Percentiles rank a stretch among this genome's conserved stretches.
phyloP scores from a whole-genome alignment of 2,888 invertebrate genomes.

The Lepidocyrtoides sp. region DNA sequence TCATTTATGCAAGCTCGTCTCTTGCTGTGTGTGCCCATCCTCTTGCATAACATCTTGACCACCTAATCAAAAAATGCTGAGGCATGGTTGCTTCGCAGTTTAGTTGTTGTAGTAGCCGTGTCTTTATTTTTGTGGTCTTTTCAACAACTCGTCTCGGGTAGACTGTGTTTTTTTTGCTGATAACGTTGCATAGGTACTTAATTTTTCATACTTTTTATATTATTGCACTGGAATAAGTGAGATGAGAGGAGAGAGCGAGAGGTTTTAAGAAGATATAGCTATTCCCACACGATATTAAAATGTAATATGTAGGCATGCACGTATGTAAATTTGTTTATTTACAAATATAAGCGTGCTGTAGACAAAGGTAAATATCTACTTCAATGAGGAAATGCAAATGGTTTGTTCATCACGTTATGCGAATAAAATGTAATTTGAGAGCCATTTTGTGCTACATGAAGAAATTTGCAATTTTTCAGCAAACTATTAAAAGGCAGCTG shows the following conservation, averaged over 20 bases:
- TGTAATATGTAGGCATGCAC: too few relatives aligned
- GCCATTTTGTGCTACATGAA: not conserved
- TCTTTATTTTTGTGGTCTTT: too few relatives aligned
- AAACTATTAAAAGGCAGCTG: too few relatives aligned
- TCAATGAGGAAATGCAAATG: not conserved
- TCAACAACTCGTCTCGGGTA: too few relatives aligned
- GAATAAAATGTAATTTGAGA: not conserved
- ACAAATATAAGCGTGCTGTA: too few relatives aligned
- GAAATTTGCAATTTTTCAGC: not conserved
- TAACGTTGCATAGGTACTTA: not conserved
- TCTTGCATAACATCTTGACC: conserved; percentile 59
- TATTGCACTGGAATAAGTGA: not conserved
- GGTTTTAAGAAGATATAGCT: not conserved
- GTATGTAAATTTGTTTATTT: too few relatives aligned
- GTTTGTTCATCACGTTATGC: not conserved
- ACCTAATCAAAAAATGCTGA: conserved; percentile 11
- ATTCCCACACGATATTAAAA: not conserved
- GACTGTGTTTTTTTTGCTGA: not conserved
- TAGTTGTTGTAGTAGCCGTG: too few relatives aligned
- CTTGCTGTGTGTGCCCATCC: not conserved
- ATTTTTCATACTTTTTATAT: not conserved
- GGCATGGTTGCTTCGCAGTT: not conserved
- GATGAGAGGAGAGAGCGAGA: not conserved
- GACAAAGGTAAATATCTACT: too few relatives aligned
- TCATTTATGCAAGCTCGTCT: conserved; percentile 63